A percentile compares a stretch with the other conserved stretches of the same genome.
Conservation (phyloP, 2,113 vertebrate genomes). For the Dicentrarchus labrax region DNA sequence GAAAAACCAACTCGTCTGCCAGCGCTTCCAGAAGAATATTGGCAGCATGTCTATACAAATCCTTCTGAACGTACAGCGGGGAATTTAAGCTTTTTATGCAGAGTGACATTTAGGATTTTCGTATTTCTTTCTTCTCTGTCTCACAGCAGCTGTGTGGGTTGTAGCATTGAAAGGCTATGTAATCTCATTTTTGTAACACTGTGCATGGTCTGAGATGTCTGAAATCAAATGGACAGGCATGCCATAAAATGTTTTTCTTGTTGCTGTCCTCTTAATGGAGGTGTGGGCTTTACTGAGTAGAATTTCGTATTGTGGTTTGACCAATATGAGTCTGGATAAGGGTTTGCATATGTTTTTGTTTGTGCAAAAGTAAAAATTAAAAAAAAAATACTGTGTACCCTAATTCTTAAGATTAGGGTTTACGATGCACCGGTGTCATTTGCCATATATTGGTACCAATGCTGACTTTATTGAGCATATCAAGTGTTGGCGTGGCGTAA, state of each 20-base stretch:
- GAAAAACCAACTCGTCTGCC: constrained; percentile 35
- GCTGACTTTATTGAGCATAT: too few relatives aligned
- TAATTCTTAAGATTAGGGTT: too few relatives aligned
- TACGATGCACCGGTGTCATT: too few relatives aligned
- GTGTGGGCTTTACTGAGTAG: background rate
- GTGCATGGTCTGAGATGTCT: constrained; percentile 21
- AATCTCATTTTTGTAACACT: constrained; percentile 37
- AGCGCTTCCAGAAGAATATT: constrained; percentile 15
- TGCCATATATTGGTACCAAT: too few relatives aligned
- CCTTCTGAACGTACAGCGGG: constrained; percentile 5
- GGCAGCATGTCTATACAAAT: constrained; percentile 47
- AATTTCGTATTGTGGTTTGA: background rate
- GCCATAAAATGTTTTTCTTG: background rate
- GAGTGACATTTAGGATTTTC: constrained; percentile 33
- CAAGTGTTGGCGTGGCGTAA: too few relatives aligned
- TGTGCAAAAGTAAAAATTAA: background rate
- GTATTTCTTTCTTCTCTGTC: constrained; percentile 28
- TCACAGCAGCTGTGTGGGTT: constrained; percentile 37
- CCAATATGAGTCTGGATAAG: background rate
- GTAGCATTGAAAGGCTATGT: constrained; percentile 30
- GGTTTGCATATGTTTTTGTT: background rate
- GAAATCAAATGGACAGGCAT: constrained; percentile 44
- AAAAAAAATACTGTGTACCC: background rate
- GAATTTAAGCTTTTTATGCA: constrained; percentile 40
- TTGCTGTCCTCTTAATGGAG: background rate